A percentile compares a stretch with the other conserved stretches of the same genome.
phyloP scores from a whole-genome alignment of 1,140 invertebrate species.

The Caenorhabditis brenneri region DNA sequence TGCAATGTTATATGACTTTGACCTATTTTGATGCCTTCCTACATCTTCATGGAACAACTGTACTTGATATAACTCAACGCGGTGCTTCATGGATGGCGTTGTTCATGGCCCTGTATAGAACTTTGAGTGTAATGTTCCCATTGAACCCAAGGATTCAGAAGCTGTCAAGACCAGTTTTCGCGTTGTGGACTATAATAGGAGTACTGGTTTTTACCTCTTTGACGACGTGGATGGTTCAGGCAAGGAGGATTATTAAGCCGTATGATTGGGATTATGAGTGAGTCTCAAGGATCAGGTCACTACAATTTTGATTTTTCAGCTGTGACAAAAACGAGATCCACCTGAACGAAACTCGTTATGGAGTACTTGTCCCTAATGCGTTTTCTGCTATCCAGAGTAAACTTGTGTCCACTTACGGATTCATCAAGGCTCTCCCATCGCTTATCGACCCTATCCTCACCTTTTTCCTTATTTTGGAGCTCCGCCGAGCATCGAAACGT shows the following conservation, averaged over 20 bases:
- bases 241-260: not conserved
- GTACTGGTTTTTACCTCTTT: not conserved
- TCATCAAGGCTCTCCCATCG: not conserved
- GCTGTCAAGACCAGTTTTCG: not conserved
- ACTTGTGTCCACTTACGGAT: not conserved
- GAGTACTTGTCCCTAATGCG: not conserved
- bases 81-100: slow-evolving; percentile 2
- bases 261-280: slow-evolving; percentile 31
- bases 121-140: not conserved
- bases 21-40: not conserved
- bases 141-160: not conserved
- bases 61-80: slow-evolving; percentile 10
- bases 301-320: not conserved
- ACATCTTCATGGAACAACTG: not conserved
- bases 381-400: not conserved
- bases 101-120: slow-evolving; percentile 2
- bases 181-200: not conserved
- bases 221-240: slow-evolving; percentile 21
- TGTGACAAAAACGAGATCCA: not conserved
- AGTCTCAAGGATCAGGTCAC: not conserved
- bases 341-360: not conserved
- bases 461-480: not conserved
- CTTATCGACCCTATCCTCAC: not conserved
- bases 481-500: not conserved
- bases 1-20: not conserved